A percentile compares a stretch with the other conserved stretches of the same genome.
Evolutionary conservation across 2,888 invertebrate genomes (phyloP).

Genomic region (Dolichopus griseipennis): DNA sequence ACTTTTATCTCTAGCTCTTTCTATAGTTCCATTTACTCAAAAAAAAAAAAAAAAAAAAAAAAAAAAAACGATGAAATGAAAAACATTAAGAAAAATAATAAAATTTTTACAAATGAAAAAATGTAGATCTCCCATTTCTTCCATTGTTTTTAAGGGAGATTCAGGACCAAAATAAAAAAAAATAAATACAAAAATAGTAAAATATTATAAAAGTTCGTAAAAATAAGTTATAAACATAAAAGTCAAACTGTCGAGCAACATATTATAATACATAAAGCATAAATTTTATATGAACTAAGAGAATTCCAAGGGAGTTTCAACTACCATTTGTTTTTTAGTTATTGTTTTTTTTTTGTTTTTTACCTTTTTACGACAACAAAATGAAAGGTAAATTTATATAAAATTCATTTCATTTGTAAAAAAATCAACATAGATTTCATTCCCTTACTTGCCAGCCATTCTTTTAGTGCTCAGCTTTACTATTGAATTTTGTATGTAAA

Average conservation of each 20-base stretch:
- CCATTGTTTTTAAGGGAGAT: too few relatives aligned
- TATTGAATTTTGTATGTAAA: too few relatives aligned
- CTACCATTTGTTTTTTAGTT: not conserved
- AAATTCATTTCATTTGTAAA: not conserved
- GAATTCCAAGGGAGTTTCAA: not conserved
- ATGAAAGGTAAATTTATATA: not conserved
- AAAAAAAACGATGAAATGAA: not conserved
- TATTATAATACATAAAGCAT: not conserved
- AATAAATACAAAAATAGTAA: not conserved
- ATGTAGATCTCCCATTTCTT: not conserved
- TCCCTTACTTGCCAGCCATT: too few relatives aligned
- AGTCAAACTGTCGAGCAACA: not conserved
- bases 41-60: not conserved
- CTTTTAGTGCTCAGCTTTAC: too few relatives aligned
- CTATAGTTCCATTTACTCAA: too few relatives aligned
- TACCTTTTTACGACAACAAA: not conserved
- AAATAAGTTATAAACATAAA: not conserved
- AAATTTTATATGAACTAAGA: not conserved
- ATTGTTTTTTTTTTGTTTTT: not conserved
- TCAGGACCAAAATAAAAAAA: too few relatives aligned
- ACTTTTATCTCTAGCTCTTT: too few relatives aligned
- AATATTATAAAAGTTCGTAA: not conserved
- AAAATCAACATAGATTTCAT: not conserved
- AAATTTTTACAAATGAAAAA: not conserved
- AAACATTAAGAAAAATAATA: not conserved